phyloP scores from a whole-genome alignment of 2,113 vertebrate genomes.

The Oreotrochilus melanogaster region DNA sequence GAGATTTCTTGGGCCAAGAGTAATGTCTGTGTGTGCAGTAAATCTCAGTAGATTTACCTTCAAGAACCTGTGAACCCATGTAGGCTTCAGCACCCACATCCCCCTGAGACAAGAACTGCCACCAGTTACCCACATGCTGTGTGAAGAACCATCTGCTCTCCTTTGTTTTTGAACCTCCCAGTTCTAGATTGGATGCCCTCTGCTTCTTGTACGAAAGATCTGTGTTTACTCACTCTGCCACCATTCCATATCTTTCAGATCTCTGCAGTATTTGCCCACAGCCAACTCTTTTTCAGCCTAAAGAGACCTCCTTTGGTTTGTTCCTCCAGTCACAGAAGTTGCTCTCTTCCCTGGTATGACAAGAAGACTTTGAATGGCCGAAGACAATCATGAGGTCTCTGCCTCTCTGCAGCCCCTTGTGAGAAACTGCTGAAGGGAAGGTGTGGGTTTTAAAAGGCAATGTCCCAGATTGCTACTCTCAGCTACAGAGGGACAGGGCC shows the following conservation, averaged over 20 bases:
- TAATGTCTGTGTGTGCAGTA: background rate
- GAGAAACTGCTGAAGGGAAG: background rate
- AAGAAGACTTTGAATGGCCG: background rate
- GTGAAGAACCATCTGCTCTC: background rate
- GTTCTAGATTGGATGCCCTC: background rate
- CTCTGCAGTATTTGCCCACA: background rate
- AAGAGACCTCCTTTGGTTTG: background rate
- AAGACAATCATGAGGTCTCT: background rate
- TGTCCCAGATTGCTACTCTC: background rate
- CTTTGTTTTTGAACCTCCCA: background rate
- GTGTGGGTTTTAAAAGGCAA: background rate
- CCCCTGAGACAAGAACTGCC: background rate
- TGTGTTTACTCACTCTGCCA: background rate
- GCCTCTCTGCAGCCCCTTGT: background rate
- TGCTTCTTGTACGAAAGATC: background rate
- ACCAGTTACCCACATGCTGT: background rate
- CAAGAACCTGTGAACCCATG: background rate
- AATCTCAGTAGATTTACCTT: background rate
- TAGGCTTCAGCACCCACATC: accelerated
- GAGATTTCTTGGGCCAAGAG: background rate
- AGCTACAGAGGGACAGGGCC: background rate
- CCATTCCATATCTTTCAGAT: accelerated
- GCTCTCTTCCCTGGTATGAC: background rate
- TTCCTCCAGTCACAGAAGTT: background rate
- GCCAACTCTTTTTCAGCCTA: background rate